Evolutionary conservation across 2,888 invertebrate species (phyloP).

Genomic region (Parascotia fuliginaria): DNA sequence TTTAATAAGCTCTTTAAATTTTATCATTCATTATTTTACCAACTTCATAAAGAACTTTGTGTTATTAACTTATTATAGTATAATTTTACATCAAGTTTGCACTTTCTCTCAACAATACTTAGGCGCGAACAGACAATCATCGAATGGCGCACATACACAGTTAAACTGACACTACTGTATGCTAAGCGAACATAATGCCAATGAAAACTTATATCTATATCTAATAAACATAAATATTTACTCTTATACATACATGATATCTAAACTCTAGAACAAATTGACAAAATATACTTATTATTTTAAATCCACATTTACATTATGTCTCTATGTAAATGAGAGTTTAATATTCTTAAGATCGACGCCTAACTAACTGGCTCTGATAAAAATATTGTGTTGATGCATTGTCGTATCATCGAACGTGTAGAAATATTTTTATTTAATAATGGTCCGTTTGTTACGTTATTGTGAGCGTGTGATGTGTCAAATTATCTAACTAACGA

Average conservation of each 20-base stretch:
- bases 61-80: slow-evolving; percentile 21
- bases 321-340: no score
- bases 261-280: slow-evolving; percentile 77
- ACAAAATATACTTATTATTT: slow-evolving; percentile 73
- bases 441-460: slow-evolving; percentile 78
- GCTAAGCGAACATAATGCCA: slow-evolving; percentile 44
- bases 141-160: slow-evolving; percentile 38
- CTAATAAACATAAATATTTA: slow-evolving; percentile 63
- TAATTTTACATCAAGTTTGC: slow-evolving; percentile 38
- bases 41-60: slow-evolving; percentile 32
- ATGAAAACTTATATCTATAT: slow-evolving; percentile 40
- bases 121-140: slow-evolving; percentile 25
- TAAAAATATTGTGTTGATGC: slow-evolving; percentile 64
- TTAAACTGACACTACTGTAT: slow-evolving; percentile 50
- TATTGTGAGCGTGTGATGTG: slow-evolving; percentile 71
- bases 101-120: slow-evolving; percentile 31
- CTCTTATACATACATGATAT: slow-evolving; percentile 55
- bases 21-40: slow-evolving; percentile 24
- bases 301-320: slow-evolving; percentile 69
- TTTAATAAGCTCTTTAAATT: slow-evolving; percentile 44
- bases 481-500: slow-evolving; percentile 67
- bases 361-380: slow-evolving; percentile 53
- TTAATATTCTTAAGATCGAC: no score
- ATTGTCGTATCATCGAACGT: slow-evolving; percentile 59
- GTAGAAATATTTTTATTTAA: slow-evolving; percentile 80